A percentile compares a stretch with the other conserved stretches of the same genome.
Evolutionary conservation across 2,888 invertebrate genomes (phyloP).

Genomic region (Danaus chrysippus): DNA sequence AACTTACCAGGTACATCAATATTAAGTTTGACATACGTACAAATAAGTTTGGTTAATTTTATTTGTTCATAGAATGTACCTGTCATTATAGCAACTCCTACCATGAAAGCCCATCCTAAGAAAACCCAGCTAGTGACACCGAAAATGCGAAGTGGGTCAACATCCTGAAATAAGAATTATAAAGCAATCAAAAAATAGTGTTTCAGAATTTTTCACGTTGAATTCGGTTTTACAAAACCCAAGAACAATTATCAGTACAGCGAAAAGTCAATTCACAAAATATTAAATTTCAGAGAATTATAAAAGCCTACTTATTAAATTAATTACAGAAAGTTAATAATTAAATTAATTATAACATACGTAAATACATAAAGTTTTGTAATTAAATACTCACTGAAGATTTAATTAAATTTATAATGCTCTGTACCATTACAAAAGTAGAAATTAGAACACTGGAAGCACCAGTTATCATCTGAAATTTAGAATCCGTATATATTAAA

Average conservation of each 20-base stretch:
- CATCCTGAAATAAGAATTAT: neutral
- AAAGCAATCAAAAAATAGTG: neutral
- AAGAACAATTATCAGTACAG: no score
- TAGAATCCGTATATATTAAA: no score
- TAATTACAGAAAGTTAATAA: no score
- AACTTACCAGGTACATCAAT: neutral
- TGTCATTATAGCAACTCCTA: neutral
- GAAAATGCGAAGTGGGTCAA: neutral
- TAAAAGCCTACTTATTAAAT: no score
- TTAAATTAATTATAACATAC: neutral
- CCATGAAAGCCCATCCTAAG: neutral
- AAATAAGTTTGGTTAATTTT: neutral
- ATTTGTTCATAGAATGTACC: neutral
- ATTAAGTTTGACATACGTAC: neutral
- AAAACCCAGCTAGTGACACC: neutral
- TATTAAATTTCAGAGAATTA: no score
- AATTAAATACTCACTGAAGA: neutral
- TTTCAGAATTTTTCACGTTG: neutral
- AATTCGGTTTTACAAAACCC: no score
- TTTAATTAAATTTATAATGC: neutral
- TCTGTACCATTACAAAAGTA: slow-evolving; percentile 6
- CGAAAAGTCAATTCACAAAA: no score
- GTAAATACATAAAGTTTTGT: neutral
- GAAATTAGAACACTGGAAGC: neutral
- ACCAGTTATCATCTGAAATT: neutral